Conservation (phyloP, 2,888 invertebrate genomes). For the Phengaris arion region DNA sequence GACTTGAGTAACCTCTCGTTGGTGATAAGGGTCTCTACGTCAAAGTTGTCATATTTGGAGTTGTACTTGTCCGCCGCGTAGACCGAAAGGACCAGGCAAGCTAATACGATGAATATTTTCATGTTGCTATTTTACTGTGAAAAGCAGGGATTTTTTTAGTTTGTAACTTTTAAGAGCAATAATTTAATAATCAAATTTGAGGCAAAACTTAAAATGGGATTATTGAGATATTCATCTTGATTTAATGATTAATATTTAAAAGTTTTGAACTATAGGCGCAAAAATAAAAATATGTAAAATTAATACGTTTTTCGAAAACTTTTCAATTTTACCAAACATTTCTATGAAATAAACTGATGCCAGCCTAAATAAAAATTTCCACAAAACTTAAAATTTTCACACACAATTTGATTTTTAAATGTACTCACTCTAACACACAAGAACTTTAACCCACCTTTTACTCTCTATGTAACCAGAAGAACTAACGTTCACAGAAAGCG, state of each 20-base stretch:
- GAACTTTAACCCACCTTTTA: conserved; percentile 69
- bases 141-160: background rate
- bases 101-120: conserved; percentile 57
- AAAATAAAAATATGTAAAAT: too few species aligned
- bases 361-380: too few species aligned
- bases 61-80: conserved; percentile 79
- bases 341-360: too few species aligned
- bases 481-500: conserved; percentile 71
- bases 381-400: too few species aligned
- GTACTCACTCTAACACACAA: conserved; percentile 27
- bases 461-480: conserved; percentile 66
- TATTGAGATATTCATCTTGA: too few species aligned
- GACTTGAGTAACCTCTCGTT: conserved; percentile 85
- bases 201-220: too few species aligned
- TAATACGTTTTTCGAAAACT: too few species aligned
- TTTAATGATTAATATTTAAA: too few species aligned
- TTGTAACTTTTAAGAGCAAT: too few species aligned
- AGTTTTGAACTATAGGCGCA: too few species aligned
- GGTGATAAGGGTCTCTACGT: conserved; percentile 83
- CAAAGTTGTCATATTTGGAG: conserved; percentile 85
- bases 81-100: conserved; percentile 57
- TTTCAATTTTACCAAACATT: too few species aligned
- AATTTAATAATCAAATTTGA: too few species aligned
- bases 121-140: conserved; percentile 51
- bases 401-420: background rate